Evolutionary conservation across 2,113 vertebrate species (phyloP).

Genomic region (Elaphurus davidianus): DNA sequence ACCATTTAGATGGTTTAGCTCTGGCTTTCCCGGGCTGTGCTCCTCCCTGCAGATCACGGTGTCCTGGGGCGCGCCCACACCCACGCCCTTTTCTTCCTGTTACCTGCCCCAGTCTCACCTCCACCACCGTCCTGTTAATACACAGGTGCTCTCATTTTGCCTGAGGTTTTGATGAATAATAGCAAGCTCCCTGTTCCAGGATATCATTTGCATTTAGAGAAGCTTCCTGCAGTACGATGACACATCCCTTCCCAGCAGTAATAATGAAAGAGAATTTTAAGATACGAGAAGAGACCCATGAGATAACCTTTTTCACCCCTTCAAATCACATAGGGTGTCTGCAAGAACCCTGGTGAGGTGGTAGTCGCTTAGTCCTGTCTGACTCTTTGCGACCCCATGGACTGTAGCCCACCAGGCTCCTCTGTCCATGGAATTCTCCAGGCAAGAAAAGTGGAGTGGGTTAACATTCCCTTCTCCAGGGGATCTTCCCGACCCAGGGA

Average conservation of each 20-base stretch:
- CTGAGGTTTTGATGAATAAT: slow-evolving; percentile 31
- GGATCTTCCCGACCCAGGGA: background rate
- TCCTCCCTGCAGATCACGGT: background rate
- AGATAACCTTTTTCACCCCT: background rate
- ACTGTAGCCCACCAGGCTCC: background rate
- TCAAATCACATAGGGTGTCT: fast-evolving
- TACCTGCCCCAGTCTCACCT: background rate
- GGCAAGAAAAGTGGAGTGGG: background rate
- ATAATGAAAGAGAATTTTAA: background rate
- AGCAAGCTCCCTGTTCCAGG: background rate
- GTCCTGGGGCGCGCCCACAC: background rate
- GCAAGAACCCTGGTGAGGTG: background rate
- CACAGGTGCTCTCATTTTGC: background rate
- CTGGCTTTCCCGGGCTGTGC: background rate
- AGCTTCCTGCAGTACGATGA: background rate
- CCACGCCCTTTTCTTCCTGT: background rate
- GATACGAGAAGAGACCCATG: background rate
- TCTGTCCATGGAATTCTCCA: background rate
- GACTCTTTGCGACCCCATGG: background rate
- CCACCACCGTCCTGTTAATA: background rate
- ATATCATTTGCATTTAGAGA: slow-evolving; percentile 24
- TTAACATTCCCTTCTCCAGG: background rate
- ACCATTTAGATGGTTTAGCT: background rate
- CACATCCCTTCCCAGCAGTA: slow-evolving; percentile 23
- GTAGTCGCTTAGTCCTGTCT: background rate